Conservation (phyloP, 2,113 vertebrate species). For the Nymphicus hollandicus region DNA sequence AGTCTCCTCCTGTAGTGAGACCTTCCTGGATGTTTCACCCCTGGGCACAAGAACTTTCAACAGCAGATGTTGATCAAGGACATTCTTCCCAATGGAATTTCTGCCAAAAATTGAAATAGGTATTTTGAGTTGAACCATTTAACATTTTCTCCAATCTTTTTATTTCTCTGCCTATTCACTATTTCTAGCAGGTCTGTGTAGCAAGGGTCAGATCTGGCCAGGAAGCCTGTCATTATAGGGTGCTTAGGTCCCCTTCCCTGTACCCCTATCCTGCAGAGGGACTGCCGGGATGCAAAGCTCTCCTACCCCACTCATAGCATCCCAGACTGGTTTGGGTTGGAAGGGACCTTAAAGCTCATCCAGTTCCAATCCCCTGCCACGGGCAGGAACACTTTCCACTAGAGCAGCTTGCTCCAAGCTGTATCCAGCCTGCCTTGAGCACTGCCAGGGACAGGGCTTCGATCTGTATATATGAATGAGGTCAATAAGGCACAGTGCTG, state of each 20-base stretch:
- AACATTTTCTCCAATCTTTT: not conserved
- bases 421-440: not conserved
- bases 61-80: not conserved
- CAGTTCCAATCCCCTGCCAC: not conserved
- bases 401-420: not conserved
- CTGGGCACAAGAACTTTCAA: accelerated
- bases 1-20: not conserved
- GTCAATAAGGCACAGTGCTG: not conserved
- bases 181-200: not conserved
- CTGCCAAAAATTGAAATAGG: not conserved
- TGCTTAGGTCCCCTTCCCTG: not conserved
- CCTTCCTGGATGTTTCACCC: not conserved
- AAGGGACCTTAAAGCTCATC: not conserved
- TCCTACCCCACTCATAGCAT: not conserved
- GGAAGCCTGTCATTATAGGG: not conserved
- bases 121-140: not conserved
- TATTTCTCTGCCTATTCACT: not conserved
- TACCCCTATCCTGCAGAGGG: not conserved
- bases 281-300: not conserved
- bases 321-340: not conserved
- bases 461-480: accelerated
- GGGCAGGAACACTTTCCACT: not conserved
- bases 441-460: not conserved
- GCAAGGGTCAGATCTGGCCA: not conserved
- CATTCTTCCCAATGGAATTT: not conserved